Evolutionary conservation across 2,888 invertebrate genomes (phyloP), one percentile per base, ranked within the genome.

Genomic region (Idaea aversata): DNA sequence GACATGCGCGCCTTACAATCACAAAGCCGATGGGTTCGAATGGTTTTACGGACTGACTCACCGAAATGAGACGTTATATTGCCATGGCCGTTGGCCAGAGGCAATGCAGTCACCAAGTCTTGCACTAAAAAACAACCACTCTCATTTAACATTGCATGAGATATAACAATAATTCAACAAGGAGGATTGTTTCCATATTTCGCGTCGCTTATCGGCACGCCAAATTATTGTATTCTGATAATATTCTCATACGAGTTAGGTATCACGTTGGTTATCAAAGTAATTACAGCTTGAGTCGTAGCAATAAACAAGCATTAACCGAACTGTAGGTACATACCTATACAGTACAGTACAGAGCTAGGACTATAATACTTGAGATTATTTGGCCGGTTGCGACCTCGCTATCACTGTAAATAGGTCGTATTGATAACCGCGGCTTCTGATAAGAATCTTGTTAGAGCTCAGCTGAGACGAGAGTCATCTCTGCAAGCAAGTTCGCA

Each of bases 21-120:
- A 90, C 86, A 89, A 91, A 92, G 91, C 91, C 88, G 81, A 90
- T 91, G 91, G 88, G 85, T 70, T 82, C 84, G 76, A 82, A 85
- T 87, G 85, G 83, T 83, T 86, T 84, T 84, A 86, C 87, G 86
- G 87, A 90, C 92, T 70, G 89, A 93, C 93, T 93, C 93, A 93
- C 93, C 92, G 84, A 93, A 93, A 90, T 92, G 93, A 88, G 93
- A 90, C 89, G 92, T 88, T 77, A 91, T 87, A 90, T 90, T 90
- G 88, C 91, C 90, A 88, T 93, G 93, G 89, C 93, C 93, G 88
- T 93, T 93, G 87, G 93, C 93, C 88, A 92, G 87, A 79, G 93
- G 93, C 90, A 93, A 93, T 85, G 93, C 93, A 82, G 93, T 93
- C 93, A 93, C 93, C 93, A 93, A 87, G 88, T 93, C 93, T 92